These are phyloP conservation scores for Euura lappo DNA, from an alignment of 1,140 invertebrate genomes.

Conservation along the genomic window DNA sequence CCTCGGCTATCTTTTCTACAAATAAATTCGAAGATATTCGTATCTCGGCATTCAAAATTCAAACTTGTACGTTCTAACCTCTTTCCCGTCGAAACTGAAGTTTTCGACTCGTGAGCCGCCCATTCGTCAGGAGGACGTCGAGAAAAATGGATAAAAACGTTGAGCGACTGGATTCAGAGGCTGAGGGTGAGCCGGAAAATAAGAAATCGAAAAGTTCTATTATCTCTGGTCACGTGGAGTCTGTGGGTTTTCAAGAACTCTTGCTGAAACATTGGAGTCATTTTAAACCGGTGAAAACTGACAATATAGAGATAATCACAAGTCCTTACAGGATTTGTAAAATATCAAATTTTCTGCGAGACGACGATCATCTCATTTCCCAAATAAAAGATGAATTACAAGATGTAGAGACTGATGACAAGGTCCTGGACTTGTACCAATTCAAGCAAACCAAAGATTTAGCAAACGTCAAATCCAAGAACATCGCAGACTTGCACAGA, in stretches of 20 bases:
- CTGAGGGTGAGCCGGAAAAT: not conserved
- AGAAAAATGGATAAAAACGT: not conserved
- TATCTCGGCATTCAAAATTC: too few relatives aligned
- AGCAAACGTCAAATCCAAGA: constrained; percentile 60
- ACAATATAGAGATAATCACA: constrained; percentile 50
- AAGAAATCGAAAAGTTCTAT: constrained; percentile 11
- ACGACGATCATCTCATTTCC: constrained; percentile 61
- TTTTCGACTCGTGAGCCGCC: not conserved
- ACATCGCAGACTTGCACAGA: constrained; percentile 62
- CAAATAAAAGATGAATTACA: constrained; percentile 63
- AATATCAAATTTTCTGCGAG: constrained; percentile 65
- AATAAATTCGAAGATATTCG: too few relatives aligned
- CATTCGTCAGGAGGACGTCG: not conserved
- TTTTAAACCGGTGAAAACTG: constrained; percentile 31
- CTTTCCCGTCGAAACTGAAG: not conserved
- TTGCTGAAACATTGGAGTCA: constrained; percentile 50
- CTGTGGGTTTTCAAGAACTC: constrained; percentile 35
- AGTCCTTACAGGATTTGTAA: constrained; percentile 65
- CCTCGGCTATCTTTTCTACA: too few relatives aligned
- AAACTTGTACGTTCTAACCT: not conserved
- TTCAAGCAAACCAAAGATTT: constrained; percentile 74
- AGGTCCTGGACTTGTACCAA: constrained; percentile 72
- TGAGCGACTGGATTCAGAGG: not conserved
- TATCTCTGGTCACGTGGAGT: constrained; percentile 41
- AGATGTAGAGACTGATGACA: constrained; percentile 69